phyloP scores from a whole-genome alignment of 2,113 vertebrate species.

The Xenopus laevis region DNA sequence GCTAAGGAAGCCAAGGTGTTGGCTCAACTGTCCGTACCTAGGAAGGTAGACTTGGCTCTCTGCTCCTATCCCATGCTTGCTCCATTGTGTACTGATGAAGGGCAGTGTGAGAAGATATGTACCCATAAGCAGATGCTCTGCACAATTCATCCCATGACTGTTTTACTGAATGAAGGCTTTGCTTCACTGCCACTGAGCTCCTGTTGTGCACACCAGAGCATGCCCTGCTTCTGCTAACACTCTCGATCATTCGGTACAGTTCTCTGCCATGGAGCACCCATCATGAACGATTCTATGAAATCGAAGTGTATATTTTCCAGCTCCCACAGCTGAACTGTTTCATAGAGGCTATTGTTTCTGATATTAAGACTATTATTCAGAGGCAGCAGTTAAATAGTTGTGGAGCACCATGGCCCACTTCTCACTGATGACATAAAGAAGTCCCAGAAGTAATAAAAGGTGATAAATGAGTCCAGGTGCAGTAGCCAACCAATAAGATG shows the following conservation, averaged over 20 bases:
- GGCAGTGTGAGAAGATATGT: slow-evolving; percentile 14
- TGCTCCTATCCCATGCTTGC: slow-evolving; percentile 59
- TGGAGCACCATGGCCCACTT: no score
- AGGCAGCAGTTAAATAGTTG: no score
- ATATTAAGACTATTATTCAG: no score
- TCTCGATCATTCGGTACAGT: no score
- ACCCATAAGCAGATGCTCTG: slow-evolving; percentile 15
- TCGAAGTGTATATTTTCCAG: neutral
- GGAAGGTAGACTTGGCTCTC: slow-evolving; percentile 74
- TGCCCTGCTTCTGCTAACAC: slow-evolving; percentile 42
- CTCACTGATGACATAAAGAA: no score
- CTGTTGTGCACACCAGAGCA: slow-evolving; percentile 50
- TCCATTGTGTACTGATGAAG: slow-evolving; percentile 54
- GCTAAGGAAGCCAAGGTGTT: slow-evolving; percentile 75
- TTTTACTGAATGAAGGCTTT: slow-evolving; percentile 27
- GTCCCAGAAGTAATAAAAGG: no score
- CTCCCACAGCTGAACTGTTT: slow-evolving; percentile 3
- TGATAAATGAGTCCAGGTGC: no score
- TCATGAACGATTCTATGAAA: neutral
- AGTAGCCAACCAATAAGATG: no score
- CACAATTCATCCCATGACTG: slow-evolving; percentile 24
- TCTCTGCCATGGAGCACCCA: neutral
- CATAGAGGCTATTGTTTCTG: neutral
- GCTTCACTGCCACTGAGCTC: slow-evolving; percentile 46
- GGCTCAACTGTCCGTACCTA: slow-evolving; percentile 66